Evolutionary conservation across 2,797 vertebrate genomes (phyloP).

Genomic region (Fistularia commersonii): DNA sequence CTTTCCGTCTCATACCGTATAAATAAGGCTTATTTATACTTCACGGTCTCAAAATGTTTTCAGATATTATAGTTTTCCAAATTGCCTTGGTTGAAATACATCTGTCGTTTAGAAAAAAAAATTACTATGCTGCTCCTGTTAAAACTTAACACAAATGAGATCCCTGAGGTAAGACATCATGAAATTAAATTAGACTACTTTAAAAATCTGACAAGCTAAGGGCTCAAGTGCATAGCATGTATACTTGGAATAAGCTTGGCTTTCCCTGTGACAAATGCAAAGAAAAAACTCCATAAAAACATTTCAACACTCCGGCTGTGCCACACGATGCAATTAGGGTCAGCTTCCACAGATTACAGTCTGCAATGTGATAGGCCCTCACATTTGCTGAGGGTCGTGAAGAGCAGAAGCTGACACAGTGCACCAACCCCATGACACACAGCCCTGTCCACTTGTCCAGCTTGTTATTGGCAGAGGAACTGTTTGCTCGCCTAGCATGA

Average conservation of each 20-base stretch:
- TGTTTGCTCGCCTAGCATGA: conserved; percentile 33
- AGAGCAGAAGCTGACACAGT: conserved; percentile 45
- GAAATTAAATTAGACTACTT: neutral
- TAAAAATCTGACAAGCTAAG: neutral
- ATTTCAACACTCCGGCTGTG: conserved; percentile 29
- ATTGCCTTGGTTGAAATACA: no score
- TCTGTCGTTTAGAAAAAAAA: no score
- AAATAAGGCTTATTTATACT: no score
- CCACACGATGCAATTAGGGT: conserved; percentile 30
- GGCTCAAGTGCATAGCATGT: neutral
- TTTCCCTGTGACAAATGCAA: neutral
- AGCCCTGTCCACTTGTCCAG: conserved; percentile 11
- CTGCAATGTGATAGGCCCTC: conserved; percentile 64
- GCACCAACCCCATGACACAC: conserved; percentile 19
- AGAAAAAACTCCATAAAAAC: neutral
- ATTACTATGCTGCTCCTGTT: no score
- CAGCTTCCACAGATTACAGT: conserved; percentile 52
- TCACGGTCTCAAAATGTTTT: no score
- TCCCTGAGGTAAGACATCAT: no score
- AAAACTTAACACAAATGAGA: no score
- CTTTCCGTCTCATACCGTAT: no score
- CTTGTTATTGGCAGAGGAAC: conserved; percentile 12
- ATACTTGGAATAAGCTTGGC: neutral
- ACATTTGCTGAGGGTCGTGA: conserved; percentile 56
- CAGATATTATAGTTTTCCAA: no score